A percentile compares a stretch with the other conserved stretches of the same genome.
Evolutionary conservation across 2,113 vertebrate genomes (phyloP).

Genomic region (Myrmecobius fasciatus): DNA sequence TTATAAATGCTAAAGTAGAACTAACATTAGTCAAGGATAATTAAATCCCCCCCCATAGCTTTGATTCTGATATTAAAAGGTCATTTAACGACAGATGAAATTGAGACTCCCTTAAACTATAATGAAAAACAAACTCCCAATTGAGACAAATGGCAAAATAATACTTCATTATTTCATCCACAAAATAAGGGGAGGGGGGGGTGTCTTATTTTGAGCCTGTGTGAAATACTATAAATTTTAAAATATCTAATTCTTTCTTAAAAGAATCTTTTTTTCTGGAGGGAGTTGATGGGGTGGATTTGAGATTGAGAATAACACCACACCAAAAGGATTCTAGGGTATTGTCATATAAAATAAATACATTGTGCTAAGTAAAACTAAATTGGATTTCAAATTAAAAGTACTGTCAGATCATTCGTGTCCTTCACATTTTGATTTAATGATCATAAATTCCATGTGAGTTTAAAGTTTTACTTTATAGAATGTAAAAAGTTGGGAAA

Average conservation of each 20-base stretch:
- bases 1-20: constrained; percentile 33
- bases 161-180: constrained; percentile 12
- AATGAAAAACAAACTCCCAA: constrained; percentile 10
- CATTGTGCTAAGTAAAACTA: constrained; percentile 5
- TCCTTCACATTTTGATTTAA: constrained; percentile 32
- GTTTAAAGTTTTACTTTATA: constrained; percentile 29
- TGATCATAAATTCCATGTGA: constrained; percentile 14
- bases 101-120: neutral
- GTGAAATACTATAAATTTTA: neutral
- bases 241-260: constrained; percentile 23
- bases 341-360: constrained; percentile 25
- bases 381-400: constrained; percentile 11
- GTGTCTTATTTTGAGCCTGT: neutral
- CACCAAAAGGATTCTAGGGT: constrained; percentile 2
- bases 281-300: neutral
- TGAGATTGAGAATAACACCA: neutral
- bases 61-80: neutral
- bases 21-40: constrained; percentile 13
- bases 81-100: neutral
- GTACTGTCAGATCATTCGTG: neutral
- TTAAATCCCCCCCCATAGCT: neutral
- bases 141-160: constrained; percentile 21
- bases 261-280: constrained; percentile 3
- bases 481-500: constrained; percentile 9
- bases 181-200: neutral